Conservation (phyloP, 2,797 vertebrate species). For the Anabacerthia variegaticeps region DNA sequence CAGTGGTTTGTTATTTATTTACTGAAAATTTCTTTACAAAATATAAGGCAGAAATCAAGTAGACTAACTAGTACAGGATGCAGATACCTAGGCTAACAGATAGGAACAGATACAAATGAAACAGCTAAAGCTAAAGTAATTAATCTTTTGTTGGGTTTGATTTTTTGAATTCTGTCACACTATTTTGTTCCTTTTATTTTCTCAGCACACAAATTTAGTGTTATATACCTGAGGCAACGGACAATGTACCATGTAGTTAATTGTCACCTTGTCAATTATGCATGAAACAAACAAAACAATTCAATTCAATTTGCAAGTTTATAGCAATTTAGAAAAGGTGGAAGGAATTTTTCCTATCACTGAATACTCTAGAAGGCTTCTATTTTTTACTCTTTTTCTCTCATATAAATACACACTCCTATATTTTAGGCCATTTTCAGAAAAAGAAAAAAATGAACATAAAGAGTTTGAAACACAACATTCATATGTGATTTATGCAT, state of each 20-base stretch:
- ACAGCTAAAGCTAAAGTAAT: background rate
- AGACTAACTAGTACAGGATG: background rate
- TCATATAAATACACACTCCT: background rate
- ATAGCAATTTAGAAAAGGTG: background rate
- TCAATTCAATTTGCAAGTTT: slow-evolving; percentile 26
- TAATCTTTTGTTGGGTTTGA: background rate
- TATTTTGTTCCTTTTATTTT: background rate
- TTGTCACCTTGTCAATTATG: slow-evolving; percentile 51
- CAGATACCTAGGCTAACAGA: background rate
- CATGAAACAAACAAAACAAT: slow-evolving; percentile 36
- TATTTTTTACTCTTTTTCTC: background rate
- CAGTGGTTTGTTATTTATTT: background rate
- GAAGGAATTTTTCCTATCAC: background rate
- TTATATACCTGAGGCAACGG: slow-evolving; percentile 35
- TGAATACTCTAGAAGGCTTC: background rate
- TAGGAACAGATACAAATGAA: background rate
- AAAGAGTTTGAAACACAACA: background rate
- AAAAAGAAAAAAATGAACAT: background rate
- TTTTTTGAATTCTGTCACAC: background rate
- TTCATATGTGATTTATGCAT: fast-evolving
- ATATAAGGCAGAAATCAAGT: background rate
- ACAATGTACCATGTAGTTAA: slow-evolving; percentile 7
- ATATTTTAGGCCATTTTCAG: background rate
- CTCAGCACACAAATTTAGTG: background rate
- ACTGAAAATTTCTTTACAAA: background rate